Evolutionary conservation across 2,797 vertebrate species (phyloP), one percentile per base, ranked within the genome.

Genomic region (Halcyon leucocephala): DNA sequence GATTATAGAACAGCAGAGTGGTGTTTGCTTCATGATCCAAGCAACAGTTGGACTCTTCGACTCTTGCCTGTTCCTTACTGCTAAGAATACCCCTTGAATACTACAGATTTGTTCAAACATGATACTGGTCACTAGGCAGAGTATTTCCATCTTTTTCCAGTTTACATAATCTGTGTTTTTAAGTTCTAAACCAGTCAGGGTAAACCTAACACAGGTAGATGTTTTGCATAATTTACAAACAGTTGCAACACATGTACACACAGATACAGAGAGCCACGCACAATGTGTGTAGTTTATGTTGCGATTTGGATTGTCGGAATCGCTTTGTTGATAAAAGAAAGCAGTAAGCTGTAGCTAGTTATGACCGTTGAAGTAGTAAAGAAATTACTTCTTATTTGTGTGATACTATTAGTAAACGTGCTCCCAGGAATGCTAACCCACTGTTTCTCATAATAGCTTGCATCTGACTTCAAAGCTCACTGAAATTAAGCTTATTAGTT

Each of bases 401-500:
- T 90, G 80, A 87, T 89, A 54, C 46, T 74, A 35, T 93, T 93
- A 89, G 77, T 60, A 87, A 93, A 64, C 60, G 48, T 78, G 52
- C 74, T 95, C 7, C 35, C 66, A 90, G 77, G 58, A 94, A 89
- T 89, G 70, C 90, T 83, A 91, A 95, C 92, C 69, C 21, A 58
- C 72, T 88, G 18, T 82, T 95, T 93, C 87, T 46, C 71, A 79
- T 95, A 92, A 96, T 93, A 95, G 81, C 49, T 79, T 87, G 55
- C 71, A 89, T 69, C 41, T 90, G 91, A 92, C 85, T 96, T 96
- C 93, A 90, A 94, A 94, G 94, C 86, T 94, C 15, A 14, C 39
- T 90, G 93, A 95, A 95, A 96, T 97, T 90, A 93, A 92, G 41
- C 77, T 93, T 90, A 84, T 89, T 97, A 93, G 71, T 81, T 90